Percentiles rank a stretch among this genome's conserved stretches.
Evolutionary conservation across 2,888 invertebrate species (phyloP).

Genomic region (Trichogramma dendrolimi): DNA sequence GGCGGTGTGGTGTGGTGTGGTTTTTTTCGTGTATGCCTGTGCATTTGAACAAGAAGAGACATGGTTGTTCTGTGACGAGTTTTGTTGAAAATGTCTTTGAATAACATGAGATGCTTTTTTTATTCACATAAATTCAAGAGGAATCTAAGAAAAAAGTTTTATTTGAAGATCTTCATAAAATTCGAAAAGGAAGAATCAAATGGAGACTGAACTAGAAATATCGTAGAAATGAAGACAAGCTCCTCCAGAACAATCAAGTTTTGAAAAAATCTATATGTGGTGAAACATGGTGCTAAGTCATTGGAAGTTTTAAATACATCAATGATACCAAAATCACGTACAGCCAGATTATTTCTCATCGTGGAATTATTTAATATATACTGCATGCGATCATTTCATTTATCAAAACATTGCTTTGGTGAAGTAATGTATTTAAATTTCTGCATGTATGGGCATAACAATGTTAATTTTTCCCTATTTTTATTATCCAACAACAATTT

Average conservation of each 20-base stretch:
- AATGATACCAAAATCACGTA: slow-evolving; percentile 17
- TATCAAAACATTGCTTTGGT: slow-evolving; percentile 34
- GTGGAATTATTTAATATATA: slow-evolving; percentile 34
- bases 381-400: slow-evolving; percentile 38
- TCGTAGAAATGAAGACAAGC: slow-evolving; percentile 3
- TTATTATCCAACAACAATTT: neutral
- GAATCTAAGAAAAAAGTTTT: too few species aligned
- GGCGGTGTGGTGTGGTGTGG: slow-evolving; percentile 53
- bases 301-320: slow-evolving; percentile 23
- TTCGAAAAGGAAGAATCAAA: neutral
- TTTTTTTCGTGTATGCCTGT: slow-evolving; percentile 38
- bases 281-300: slow-evolving; percentile 35
- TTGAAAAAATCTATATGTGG: slow-evolving; percentile 4
- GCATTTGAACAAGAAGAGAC: slow-evolving; percentile 28
- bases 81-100: neutral
- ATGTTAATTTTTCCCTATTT: neutral
- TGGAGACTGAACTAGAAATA: slow-evolving; percentile 3
- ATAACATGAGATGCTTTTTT: neutral
- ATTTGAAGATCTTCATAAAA: too few species aligned
- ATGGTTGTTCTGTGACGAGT: slow-evolving; percentile 34
- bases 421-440: slow-evolving; percentile 12
- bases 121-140: too few species aligned
- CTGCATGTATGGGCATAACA: slow-evolving; percentile 11
- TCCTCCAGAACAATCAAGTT: slow-evolving; percentile 36
- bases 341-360: slow-evolving; percentile 38